phyloP scores from a whole-genome alignment of 2,888 invertebrate genomes.

The Pammene fasciana region DNA sequence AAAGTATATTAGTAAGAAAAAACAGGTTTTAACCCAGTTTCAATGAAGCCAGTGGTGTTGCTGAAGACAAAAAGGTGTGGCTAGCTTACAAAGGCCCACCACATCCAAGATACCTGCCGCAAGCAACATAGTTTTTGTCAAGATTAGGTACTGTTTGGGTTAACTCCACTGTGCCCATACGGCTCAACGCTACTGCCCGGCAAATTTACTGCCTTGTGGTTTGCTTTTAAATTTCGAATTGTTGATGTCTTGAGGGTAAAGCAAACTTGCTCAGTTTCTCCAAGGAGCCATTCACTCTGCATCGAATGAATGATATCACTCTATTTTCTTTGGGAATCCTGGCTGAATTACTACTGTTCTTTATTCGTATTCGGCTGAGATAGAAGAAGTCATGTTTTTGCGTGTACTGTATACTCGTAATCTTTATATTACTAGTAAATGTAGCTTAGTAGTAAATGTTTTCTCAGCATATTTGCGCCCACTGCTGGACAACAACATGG shows the following conservation, averaged over 20 bases:
- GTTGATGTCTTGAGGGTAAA: constrained; percentile 46
- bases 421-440: too few relatives aligned
- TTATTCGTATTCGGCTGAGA: not conserved
- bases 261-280: constrained; percentile 21
- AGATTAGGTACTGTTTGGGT: not conserved
- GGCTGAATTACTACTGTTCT: constrained; percentile 4
- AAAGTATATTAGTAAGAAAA: too few relatives aligned
- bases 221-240: constrained; percentile 66
- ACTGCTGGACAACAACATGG: too few relatives aligned
- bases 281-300: constrained; percentile 19
- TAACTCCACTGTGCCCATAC: constrained; percentile 25
- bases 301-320: constrained; percentile 30
- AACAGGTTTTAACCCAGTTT: too few relatives aligned
- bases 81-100: too few relatives aligned
- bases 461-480: too few relatives aligned
- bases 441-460: too few relatives aligned
- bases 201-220: constrained; percentile 32
- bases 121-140: too few relatives aligned
- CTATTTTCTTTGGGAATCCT: not conserved
- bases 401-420: too few relatives aligned
- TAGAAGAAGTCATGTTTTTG: not conserved
- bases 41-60: too few relatives aligned
- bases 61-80: too few relatives aligned
- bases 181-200: constrained; percentile 48
- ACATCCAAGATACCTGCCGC: too few relatives aligned